Evolutionary conservation across 2,113 vertebrate genomes (phyloP), one percentile per base, ranked within the genome.

Genomic region (Bos javanicus): DNA sequence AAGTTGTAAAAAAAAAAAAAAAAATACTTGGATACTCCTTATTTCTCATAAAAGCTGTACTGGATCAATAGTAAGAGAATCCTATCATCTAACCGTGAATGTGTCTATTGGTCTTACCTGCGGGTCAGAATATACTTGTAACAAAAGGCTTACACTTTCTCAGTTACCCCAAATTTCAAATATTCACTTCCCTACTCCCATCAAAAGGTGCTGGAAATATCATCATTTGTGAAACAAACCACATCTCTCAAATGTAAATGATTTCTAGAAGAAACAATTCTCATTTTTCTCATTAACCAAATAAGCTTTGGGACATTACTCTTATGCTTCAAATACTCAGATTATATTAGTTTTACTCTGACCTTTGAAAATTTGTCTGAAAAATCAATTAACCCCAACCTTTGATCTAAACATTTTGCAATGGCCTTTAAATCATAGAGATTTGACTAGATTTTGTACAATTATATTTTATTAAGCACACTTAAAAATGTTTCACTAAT

Each of bases 231-330:
- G 21, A 43, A 90, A 90, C 16, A 94, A 96, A 96, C 19, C 33
- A 60, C 1, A 60, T 7, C 19, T 90, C 23, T 87, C 43, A 91
- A 84, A 88, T 64, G 26, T 83, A 95, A 89, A 87, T 71, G 3
- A 86, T 81, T 95, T 89, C 17, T 43, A 60, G 9, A 87, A 85
- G 33, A 19, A 90, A 64, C 13, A 15, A 92, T 78, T 88, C 25
- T 67, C 84, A 71, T 43, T 62, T 46, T 48, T 88, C 90, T 93
- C 50, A 91, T 43, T 88, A 90, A 88, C 50, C 14, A 67, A 96
- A 88, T 17, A 92, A 95, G 50, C 92, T 97, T 95, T 96, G 26
- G 48, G 96, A 74, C 28, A 84, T 93, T 90, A 96, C 8, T 82
- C 19, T 62, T 2, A 54, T 8, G 28, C 21, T 94, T n/a, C 87